Percentiles rank a stretch among this genome's conserved stretches.
phyloP scores from a whole-genome alignment of 1,140 invertebrate genomes.

The Drosophila tropicalis region DNA sequence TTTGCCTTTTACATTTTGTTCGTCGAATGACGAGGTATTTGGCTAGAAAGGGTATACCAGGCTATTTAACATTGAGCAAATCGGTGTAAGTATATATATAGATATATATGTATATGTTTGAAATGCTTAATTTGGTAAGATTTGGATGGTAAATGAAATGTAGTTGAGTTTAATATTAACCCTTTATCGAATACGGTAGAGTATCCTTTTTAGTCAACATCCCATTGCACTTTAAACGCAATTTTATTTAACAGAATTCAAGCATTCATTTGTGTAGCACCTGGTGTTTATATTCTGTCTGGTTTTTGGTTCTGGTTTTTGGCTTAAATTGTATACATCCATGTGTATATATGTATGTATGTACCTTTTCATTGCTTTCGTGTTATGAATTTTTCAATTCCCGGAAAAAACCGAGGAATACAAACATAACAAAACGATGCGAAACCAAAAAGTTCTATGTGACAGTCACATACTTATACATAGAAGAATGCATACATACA shows the following conservation, averaged over 20 bases:
- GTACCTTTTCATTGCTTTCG: constrained; percentile 42
- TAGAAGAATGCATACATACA: neutral
- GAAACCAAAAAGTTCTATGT: neutral
- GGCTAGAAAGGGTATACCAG: no score
- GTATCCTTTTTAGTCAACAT: no score
- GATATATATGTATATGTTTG: no score
- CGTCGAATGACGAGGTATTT: no score
- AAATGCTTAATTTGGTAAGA: no score
- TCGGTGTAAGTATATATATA: no score
- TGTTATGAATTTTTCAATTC: constrained; percentile 59
- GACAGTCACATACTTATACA: neutral
- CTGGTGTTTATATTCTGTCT: constrained; percentile 24
- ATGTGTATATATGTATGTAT: neutral
- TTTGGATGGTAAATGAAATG: no score
- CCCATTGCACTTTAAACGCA: no score
- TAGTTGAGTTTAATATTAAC: no score
- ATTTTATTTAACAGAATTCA: constrained; percentile 13
- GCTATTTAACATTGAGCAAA: no score
- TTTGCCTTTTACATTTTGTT: no score
- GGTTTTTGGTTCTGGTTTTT: constrained; percentile 30
- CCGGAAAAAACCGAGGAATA: neutral
- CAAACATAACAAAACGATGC: neutral
- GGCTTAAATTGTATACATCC: constrained; percentile 41
- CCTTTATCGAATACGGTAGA: no score
- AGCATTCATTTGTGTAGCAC: constrained; percentile 10